Base-by-base conservation (phyloP, 2,888 invertebrate genomes). In the Phania funesta region DNA sequence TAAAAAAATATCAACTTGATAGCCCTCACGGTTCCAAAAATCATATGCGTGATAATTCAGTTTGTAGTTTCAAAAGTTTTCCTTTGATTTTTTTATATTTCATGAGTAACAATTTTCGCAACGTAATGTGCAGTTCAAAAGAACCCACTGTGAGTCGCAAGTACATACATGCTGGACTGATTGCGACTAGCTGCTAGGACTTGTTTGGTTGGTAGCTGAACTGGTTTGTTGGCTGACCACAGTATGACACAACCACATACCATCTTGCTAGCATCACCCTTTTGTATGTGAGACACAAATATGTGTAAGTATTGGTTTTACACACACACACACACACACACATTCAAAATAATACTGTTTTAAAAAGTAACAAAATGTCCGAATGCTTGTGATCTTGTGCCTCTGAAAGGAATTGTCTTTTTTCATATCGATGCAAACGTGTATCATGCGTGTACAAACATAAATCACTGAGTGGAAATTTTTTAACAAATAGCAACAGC, bases 391-490 rank as follows among this genome's bases (percentile, higher is more conserved):
- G 73, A 68, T 77, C 73, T 54, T 82, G 22, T 41, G 50, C 38
- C 46, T n/a, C 38, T 32, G 71, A 26, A 56, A 65, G 50, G 13
- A 29, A 56, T 24, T 20, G 2, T 22, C 13, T 41, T 48, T 7
- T 56, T 41, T 20, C 6, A 29, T 22, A 16, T 50, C 16, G 20
- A 44, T 26, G 20, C 5, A 18, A 41, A 29, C 41, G 62, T 81
- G 73, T 73, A 62, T 29, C 38, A 56, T 62, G 68, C 56, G 68
- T 77, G 41, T 56, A 58, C 41, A 74, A 82, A 74, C 64, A 68
- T 77, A 64, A 73, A 56, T 82, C 81, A 74, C 54, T 73, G 71
- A 73, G 73, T 81, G 54, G 71, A 81, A 77, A 77, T 73, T 67
- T 58, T 32, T n/a, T 9, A 54, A 65, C 32, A 80, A 71, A 71